Evolutionary conservation across 64 coral and sea anemone species (phyloP).

Genomic region (Stylophora pistillata): DNA sequence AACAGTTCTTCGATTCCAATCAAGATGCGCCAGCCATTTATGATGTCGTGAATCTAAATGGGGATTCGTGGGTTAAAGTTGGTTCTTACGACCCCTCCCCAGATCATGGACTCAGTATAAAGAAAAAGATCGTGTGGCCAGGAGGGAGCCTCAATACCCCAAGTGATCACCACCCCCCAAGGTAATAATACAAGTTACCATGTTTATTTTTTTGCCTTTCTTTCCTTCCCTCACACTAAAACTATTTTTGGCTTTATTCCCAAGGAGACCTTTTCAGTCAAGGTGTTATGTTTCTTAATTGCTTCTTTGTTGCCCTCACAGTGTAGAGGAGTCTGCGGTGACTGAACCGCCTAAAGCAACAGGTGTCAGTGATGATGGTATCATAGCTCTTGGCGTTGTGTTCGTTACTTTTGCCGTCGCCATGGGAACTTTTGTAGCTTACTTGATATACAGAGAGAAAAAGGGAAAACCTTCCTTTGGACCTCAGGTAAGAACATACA

Average conservation of each 20-base stretch:
- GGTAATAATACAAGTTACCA: constrained; percentile 22
- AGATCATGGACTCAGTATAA: constrained; percentile 46
- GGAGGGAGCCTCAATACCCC: constrained; percentile 77
- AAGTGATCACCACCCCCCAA: constrained; percentile 54
- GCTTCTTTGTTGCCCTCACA: neutral
- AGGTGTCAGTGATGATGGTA: constrained; percentile 61
- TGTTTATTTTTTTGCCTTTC: neutral
- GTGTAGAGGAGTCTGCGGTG: neutral
- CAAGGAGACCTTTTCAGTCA: neutral
- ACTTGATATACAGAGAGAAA: constrained; percentile 82
- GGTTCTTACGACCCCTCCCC: constrained; percentile 60
- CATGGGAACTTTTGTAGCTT: constrained; percentile 70
- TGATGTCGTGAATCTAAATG: constrained; percentile 95
- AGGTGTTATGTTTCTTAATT: neutral
- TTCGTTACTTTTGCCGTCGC: constrained; percentile 78
- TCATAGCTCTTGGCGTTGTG: constrained; percentile 81
- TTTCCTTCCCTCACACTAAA: neutral
- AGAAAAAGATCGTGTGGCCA: constrained; percentile 92
- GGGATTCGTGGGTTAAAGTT: constrained; percentile 68
- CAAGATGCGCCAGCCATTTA: constrained; percentile 83
- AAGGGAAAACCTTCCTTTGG: constrained; percentile 74
- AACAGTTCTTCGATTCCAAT: constrained; percentile 81
- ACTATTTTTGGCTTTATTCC: neutral
- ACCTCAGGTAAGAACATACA: constrained; percentile 51
- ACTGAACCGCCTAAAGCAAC: constrained; percentile 35